Percentiles rank a stretch among this genome's conserved stretches.
These are phyloP conservation scores for Idaea biselata DNA, from an alignment of 2,888 invertebrate genomes.

Conservation along the genomic window DNA sequence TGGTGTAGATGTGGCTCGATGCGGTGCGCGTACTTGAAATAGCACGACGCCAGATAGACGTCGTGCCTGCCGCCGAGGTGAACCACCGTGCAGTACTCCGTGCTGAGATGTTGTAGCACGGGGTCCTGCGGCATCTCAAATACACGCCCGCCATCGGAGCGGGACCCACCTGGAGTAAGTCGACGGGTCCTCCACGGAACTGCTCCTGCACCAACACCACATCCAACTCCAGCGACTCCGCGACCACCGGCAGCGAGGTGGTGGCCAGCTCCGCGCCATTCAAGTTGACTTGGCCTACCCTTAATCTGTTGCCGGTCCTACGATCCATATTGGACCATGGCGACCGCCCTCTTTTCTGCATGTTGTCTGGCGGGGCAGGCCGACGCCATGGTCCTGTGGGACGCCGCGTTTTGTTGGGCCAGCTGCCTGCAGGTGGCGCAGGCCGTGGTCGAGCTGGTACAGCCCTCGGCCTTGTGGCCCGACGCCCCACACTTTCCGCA, in stretches of 20 bases:
- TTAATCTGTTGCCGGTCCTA: accelerated
- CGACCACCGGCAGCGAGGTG: constrained; percentile 22
- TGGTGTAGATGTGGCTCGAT: constrained; percentile 10
- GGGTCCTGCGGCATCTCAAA: not conserved
- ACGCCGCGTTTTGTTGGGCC: constrained; percentile 4
- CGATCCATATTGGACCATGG: constrained; percentile 17
- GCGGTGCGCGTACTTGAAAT: constrained; percentile 21
- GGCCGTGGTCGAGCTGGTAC: not conserved
- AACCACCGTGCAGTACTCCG: constrained; percentile 20
- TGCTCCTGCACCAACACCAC: constrained; percentile 33
- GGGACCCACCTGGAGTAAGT: no score
- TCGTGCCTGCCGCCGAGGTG: not conserved
- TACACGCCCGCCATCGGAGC: no score
- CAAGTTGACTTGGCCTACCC: constrained; percentile 30
- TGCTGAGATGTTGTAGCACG: constrained; percentile 23
- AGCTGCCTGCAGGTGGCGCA: constrained; percentile 35
- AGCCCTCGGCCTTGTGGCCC: constrained; percentile 16
- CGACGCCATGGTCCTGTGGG: constrained; percentile 20
- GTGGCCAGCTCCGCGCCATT: constrained; percentile 24
- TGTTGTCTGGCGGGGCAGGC: constrained; percentile 24
- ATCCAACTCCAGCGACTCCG: constrained; percentile 18
- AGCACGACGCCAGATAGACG: constrained; percentile 14
- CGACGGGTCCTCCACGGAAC: no score
- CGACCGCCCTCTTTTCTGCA: constrained; percentile 18
- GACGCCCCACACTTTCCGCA: constrained; percentile 31